Evolutionary conservation across 2,888 invertebrate species (phyloP), one percentile per base, ranked within the genome.

Genomic region (Lymantria dispar): DNA sequence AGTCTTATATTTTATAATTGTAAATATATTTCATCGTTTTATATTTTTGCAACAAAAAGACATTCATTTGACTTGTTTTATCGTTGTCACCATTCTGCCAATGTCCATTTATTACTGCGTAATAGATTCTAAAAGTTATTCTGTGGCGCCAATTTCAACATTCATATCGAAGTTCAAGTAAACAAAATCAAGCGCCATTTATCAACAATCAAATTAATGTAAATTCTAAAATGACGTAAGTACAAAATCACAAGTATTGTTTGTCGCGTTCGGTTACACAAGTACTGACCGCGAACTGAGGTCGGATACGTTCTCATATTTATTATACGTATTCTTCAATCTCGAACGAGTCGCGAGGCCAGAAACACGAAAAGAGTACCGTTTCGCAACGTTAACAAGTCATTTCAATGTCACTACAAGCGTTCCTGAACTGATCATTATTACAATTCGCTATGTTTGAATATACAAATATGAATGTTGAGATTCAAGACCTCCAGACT

Each of bases 291-390:
- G 88, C 87, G 85, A 89, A 87, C 78, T 70, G 74, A 89, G 90
- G 90, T 87, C 87, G 83, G 79, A 76, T 86, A 78, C 85, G 87
- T 87, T 89, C 90, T 88, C 88, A 86, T 89, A 87, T 88, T 87
- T 88, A 85, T 84, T 83, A 83, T 85, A 87, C 85, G 86, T 88
- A 88, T 88, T 89, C 89, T 88, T 89, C 87, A 84, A 87, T 89
- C 87, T 85, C 79, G 72, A 76, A 74, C 72, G 76, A 72, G 62
- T 77, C 83, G 83, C 83, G 88, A 74, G 75, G 61, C 68, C 68
- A 64, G 54, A 80, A 80, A 74, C 82, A 85, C 88, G 78, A 88
- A 90, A 89, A 90, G 83, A 85, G 81, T 83, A 84, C 76, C 76
- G 81, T 90, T 90, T 90, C 90, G 89, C 87, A 90, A 90, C 78